Evolutionary conservation across 2,113 vertebrate genomes (phyloP).

Genomic region (Hepsetus odoe): DNA sequence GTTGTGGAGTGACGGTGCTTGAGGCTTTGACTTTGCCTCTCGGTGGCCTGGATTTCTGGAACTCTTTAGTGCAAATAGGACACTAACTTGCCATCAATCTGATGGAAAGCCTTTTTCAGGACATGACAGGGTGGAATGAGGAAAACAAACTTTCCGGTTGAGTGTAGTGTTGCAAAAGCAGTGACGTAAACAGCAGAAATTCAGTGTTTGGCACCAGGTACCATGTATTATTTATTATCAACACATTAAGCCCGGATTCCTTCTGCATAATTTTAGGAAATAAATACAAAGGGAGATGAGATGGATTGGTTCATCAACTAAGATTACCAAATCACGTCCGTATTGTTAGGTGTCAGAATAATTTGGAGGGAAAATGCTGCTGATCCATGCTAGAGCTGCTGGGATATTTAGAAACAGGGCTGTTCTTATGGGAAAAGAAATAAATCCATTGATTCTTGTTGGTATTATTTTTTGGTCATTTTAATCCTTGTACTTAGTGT

Average conservation of each 20-base stretch:
- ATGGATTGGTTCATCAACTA: background rate
- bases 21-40: background rate
- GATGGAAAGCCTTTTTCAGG: background rate
- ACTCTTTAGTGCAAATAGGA: background rate
- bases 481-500: background rate
- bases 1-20: background rate
- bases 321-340: no score
- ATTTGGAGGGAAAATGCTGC: no score
- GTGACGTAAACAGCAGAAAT: no score
- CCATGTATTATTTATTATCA: no score
- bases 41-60: background rate
- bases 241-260: background rate
- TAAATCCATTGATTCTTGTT: no score
- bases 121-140: background rate
- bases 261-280: background rate
- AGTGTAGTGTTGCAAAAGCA: no score
- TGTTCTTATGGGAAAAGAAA: background rate
- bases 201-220: background rate
- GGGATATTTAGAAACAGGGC: no score
- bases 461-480: no score
- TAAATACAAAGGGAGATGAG: background rate
- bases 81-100: background rate
- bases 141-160: constrained; percentile 26
- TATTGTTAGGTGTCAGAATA: no score
- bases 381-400: no score